Percentiles rank a stretch among this genome's conserved stretches.
Evolutionary conservation across 2,888 invertebrate species (phyloP).

Genomic region (Alentia gelatinosa): DNA sequence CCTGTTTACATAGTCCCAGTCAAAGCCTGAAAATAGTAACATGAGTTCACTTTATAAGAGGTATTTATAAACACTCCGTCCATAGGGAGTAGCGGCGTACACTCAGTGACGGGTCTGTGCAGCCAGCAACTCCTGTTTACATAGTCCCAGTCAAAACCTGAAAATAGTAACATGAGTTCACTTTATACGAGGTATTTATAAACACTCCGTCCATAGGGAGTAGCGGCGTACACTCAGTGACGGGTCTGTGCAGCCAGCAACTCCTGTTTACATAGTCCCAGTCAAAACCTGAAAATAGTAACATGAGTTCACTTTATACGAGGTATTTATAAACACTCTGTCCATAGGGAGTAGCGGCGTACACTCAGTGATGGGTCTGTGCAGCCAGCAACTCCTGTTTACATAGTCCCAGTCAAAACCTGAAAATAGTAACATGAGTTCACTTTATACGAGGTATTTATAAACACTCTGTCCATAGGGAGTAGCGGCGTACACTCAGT

Average conservation of each 20-base stretch:
- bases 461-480: too few relatives aligned
- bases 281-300: not conserved
- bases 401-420: not conserved
- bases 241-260: not conserved
- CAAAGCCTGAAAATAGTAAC: not conserved
- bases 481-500: too few relatives aligned
- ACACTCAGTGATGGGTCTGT: not conserved
- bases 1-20: not conserved
- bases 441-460: not conserved
- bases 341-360: not conserved
- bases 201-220: not conserved
- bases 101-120: not conserved
- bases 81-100: not conserved
- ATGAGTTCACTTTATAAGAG: not conserved
- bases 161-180: not conserved
- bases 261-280: not conserved
- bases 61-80: not conserved
- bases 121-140: not conserved
- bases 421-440: not conserved
- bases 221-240: not conserved
- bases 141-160: slow-evolving; percentile 4
- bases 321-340: not conserved
- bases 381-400: not conserved
- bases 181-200: not conserved
- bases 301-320: not conserved